Conservation (phyloP, 2,888 invertebrate species). For the Campaea margaritaria region DNA sequence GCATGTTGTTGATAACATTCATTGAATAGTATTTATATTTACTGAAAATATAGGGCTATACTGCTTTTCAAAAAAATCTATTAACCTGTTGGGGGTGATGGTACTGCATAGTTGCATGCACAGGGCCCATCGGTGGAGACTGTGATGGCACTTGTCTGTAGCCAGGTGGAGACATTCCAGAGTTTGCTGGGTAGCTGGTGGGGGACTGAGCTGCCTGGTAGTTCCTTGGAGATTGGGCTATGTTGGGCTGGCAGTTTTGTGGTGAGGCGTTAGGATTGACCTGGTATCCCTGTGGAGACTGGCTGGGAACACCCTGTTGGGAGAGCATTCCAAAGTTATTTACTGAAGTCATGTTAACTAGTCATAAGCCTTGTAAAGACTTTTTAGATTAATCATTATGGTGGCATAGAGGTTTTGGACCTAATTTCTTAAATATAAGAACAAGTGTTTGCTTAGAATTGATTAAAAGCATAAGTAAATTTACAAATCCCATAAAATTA, state of each 20-base stretch:
- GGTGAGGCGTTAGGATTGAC: constrained; percentile 83
- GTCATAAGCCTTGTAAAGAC: too few relatives aligned
- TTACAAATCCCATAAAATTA: too few relatives aligned
- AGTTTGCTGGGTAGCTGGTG: constrained; percentile 71
- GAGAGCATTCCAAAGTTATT: background rate
- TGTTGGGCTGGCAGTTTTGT: constrained; percentile 74
- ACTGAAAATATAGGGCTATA: too few relatives aligned
- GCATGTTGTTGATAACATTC: too few relatives aligned
- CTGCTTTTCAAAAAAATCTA: too few relatives aligned
- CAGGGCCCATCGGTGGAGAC: constrained; percentile 79
- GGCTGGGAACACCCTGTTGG: constrained; percentile 66
- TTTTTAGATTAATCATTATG: too few relatives aligned
- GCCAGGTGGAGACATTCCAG: constrained; percentile 84
- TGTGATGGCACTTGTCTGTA: constrained; percentile 80
- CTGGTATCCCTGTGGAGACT: constrained; percentile 83
- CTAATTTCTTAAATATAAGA: too few relatives aligned
- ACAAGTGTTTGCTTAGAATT: too few relatives aligned
- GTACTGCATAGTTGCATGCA: constrained; percentile 79
- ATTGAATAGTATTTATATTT: too few relatives aligned
- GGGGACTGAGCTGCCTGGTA: constrained; percentile 85
- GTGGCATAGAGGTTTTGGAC: too few relatives aligned
- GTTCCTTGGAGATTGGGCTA: constrained; percentile 75
- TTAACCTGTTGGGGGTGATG: constrained; percentile 81
- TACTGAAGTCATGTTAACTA: background rate
- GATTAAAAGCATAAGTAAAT: too few relatives aligned